Conservation (phyloP, 2,797 vertebrate genomes). For the Hydrocynus forskahlii region DNA sequence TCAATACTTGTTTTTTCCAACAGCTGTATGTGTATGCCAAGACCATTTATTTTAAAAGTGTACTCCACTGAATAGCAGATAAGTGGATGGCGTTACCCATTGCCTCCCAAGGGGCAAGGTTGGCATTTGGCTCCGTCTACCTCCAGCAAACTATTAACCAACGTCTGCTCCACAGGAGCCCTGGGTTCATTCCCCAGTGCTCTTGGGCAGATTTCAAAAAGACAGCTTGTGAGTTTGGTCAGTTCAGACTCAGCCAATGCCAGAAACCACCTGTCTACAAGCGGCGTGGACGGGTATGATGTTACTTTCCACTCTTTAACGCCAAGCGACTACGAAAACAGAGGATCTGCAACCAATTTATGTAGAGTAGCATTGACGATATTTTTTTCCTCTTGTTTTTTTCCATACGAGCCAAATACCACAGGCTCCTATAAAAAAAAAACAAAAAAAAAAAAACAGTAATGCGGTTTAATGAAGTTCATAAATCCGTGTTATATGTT, state of each 20-base stretch:
- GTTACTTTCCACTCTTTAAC: constrained; percentile 53
- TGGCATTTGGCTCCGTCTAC: constrained; percentile 45
- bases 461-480: constrained; percentile 81
- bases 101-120: constrained; percentile 11
- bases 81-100: neutral
- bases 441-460: constrained; percentile 68
- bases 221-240: constrained; percentile 76
- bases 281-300: constrained; percentile 59
- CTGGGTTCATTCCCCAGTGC: constrained; percentile 64
- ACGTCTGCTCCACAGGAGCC: constrained; percentile 68
- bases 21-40: neutral
- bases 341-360: constrained; percentile 73
- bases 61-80: neutral
- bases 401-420: constrained; percentile 71
- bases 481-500: constrained; percentile 80
- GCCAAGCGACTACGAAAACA: constrained; percentile 36
- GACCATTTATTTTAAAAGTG: neutral
- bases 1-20: neutral
- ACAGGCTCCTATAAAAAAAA: constrained; percentile 76
- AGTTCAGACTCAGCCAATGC: constrained; percentile 57
- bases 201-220: constrained; percentile 72
- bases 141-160: constrained; percentile 72
- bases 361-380: constrained; percentile 58
- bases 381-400: constrained; percentile 51
- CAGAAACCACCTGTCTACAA: constrained; percentile 75